Percentiles rank a stretch among this genome's conserved stretches.
Evolutionary conservation across 2,888 invertebrate genomes (phyloP).

Genomic region (Pterostichus niger): DNA sequence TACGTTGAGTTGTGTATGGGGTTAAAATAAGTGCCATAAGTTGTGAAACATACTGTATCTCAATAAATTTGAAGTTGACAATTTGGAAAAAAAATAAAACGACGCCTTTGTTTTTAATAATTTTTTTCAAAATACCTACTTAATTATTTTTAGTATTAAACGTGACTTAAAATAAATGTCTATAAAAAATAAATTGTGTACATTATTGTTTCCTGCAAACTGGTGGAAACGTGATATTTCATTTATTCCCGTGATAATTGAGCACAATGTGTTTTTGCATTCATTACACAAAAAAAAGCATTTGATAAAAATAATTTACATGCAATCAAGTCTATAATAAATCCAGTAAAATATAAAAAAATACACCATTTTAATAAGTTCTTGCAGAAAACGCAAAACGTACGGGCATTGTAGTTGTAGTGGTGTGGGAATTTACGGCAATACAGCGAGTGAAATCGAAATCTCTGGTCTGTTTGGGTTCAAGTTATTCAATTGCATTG

Average conservation of each 20-base stretch:
- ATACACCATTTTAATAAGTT: not conserved
- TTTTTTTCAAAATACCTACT: no score
- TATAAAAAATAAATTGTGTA: not conserved
- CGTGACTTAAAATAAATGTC: no score
- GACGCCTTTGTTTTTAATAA: no score
- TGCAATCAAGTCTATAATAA: not conserved
- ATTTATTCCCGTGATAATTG: not conserved
- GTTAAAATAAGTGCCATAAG: no score
- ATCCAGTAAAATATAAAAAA: not conserved
- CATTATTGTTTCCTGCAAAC: not conserved
- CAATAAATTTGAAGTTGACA: no score
- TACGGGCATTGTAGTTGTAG: not conserved
- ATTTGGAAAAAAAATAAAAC: no score
- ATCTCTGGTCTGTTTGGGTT: not conserved
- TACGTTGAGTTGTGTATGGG: no score
- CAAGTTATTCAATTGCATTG: slow-evolving; percentile 4
- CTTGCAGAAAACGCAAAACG: not conserved
- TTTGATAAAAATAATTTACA: not conserved
- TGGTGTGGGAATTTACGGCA: not conserved
- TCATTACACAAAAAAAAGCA: slow-evolving; percentile 3
- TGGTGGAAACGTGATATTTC: not conserved
- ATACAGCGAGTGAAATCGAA: not conserved
- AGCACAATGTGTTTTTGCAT: not conserved
- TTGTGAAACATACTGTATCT: no score
- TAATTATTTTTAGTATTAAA: no score